Evolutionary conservation across 2,113 vertebrate species (phyloP).

Genomic region (Protomyctophum bolini): DNA sequence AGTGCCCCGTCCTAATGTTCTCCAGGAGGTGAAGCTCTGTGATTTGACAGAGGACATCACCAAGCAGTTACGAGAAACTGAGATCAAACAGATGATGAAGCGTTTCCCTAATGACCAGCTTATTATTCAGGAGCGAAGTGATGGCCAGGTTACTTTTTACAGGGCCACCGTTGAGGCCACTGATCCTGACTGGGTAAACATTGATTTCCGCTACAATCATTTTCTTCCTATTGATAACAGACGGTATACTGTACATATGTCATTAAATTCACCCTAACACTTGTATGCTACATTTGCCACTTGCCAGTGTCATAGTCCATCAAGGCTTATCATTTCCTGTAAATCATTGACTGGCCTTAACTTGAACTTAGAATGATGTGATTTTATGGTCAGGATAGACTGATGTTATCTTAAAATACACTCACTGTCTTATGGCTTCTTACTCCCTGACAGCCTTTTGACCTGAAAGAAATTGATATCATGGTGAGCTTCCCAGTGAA

Average conservation of each 20-base stretch:
- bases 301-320: background rate
- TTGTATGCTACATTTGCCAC: background rate
- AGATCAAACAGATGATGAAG: constrained; percentile 79
- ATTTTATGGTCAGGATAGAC: background rate
- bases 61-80: constrained; percentile 74
- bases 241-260: background rate
- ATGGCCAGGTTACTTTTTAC: constrained; percentile 80
- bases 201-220: background rate
- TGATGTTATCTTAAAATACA: background rate
- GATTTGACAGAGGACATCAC: constrained; percentile 74
- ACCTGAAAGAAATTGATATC: constrained; percentile 80
- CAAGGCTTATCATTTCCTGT: background rate
- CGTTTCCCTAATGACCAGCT: constrained; percentile 81
- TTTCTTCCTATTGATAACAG: background rate
- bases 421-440: constrained; percentile 20
- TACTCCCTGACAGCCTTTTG: constrained; percentile 78
- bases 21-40: constrained; percentile 70
- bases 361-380: background rate
- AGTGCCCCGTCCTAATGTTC: constrained; percentile 27
- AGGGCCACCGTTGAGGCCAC: constrained; percentile 73
- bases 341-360: background rate
- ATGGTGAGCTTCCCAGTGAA: constrained; percentile 84
- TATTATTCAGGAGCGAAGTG: constrained; percentile 80
- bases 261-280: background rate
- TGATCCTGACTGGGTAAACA: constrained; percentile 83